These are phyloP conservation scores for Drosophila histrio DNA, from an alignment of 2,888 invertebrate species.

Conservation along the genomic window DNA sequence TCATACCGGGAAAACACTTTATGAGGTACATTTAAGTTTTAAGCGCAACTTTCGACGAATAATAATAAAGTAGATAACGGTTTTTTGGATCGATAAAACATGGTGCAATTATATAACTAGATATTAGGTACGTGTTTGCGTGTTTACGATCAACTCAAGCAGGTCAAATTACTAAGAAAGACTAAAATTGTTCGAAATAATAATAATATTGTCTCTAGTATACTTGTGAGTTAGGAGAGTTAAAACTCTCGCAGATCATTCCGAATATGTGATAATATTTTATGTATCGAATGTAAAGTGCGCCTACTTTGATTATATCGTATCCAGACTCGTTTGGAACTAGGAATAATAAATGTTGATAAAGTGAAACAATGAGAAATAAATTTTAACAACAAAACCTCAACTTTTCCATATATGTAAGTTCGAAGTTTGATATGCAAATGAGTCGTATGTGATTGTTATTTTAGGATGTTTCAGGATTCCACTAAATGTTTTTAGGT, in stretches of 20 bases:
- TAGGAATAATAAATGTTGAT: too few relatives aligned
- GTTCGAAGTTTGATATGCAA: too few relatives aligned
- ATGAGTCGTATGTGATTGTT: not conserved
- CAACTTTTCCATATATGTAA: too few relatives aligned
- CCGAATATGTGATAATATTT: too few relatives aligned
- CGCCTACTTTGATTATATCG: too few relatives aligned
- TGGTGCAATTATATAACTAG: slow-evolving; percentile 1
- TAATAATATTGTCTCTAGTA: not conserved
- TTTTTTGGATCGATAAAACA: slow-evolving; percentile 1
- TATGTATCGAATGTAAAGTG: too few relatives aligned
- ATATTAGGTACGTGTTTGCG: slow-evolving; percentile 5
- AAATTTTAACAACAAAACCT: too few relatives aligned
- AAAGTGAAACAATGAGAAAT: too few relatives aligned
- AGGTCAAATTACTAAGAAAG: not conserved
- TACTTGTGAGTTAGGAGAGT: not conserved
- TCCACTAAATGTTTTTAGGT: slow-evolving; percentile 9
- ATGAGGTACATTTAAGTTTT: not conserved
- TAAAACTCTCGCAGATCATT: not conserved
- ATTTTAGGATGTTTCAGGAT: not conserved
- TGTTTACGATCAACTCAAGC: not conserved
- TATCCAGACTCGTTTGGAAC: too few relatives aligned
- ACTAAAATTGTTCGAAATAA: not conserved
- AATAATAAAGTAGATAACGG: slow-evolving; percentile 15
- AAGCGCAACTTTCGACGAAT: slow-evolving; percentile 18
- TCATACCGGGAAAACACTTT: slow-evolving; percentile 9